Evolutionary conservation across 2,113 vertebrate genomes (phyloP), one percentile per base, ranked within the genome.

Genomic region (Tragelaphus strepsiceros): DNA sequence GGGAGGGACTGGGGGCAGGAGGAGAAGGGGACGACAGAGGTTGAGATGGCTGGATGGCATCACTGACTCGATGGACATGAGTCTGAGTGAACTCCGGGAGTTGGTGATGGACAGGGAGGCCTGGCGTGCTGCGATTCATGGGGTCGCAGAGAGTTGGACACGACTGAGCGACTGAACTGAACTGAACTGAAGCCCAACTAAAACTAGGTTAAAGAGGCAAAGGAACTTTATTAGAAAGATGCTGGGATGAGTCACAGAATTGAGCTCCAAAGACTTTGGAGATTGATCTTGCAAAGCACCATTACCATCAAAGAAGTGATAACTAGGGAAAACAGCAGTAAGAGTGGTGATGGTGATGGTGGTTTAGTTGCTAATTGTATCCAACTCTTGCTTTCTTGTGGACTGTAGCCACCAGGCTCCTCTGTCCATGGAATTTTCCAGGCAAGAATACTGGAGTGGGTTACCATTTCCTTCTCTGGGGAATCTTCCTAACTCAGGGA

Each of bases 121-220:
- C 30, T 64, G 7, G 30, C 0, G 15, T 64, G 30, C 30, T 17
- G 62, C 0, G 1, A 17, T 64, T 32, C 30, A 17, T 16, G 30
- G 30, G 15, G 62, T 64, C 14, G 2, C 32, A 64, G 7, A 17
- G 62, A 64, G 32, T 17, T 7, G 0, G 62, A 64, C 30, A 64
- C 0, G 15, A 64, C 62, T 19, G 62, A 64, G 15, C 0, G 1
- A 64, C 62, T 64, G 62, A 1, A 61, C 11, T 61, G 59, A 43
- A 64, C 61, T 58, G 43, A 64, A 56, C 24, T 12, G 62, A 80
- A 39, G 4, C 26, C 71, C 14, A 86, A 10, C 26, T 56, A 43
- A 35, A 53, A 26, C 51, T 46, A 32, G 26, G 22, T 61, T 64
- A 81, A 51, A 61, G 54, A 64, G 59, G 32, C 85, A 90, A 87